These are phyloP conservation scores for Fulmarus glacialis DNA, from an alignment of 2,113 vertebrate species.

Conservation along the genomic window DNA sequence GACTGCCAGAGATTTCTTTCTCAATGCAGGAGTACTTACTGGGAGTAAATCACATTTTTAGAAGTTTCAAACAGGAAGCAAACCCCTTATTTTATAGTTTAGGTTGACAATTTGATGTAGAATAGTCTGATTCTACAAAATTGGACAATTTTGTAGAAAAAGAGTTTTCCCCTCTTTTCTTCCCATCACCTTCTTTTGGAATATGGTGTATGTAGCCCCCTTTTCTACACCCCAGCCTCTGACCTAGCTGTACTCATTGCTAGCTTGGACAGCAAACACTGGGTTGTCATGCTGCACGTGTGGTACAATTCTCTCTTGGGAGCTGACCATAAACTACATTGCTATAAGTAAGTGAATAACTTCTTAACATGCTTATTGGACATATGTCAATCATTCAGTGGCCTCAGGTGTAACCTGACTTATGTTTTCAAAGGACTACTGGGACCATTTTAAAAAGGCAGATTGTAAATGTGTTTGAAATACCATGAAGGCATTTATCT, in stretches of 20 bases:
- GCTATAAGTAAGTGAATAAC: not conserved
- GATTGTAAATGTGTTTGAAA: not conserved
- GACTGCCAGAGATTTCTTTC: not conserved
- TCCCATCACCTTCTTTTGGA: not conserved
- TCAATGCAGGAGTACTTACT: not conserved
- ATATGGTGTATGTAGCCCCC: no score
- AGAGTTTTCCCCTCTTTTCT: not conserved
- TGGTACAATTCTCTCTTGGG: not conserved
- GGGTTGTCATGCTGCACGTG: accelerated
- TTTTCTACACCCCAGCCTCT: not conserved
- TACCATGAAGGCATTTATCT: not conserved
- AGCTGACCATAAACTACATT: not conserved
- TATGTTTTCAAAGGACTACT: not conserved
- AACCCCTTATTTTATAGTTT: not conserved
- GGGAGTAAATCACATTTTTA: not conserved
- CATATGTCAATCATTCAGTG: not conserved
- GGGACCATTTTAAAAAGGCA: not conserved
- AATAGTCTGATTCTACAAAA: not conserved
- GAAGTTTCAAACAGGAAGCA: not conserved
- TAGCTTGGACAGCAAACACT: not conserved
- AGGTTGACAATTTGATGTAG: not conserved
- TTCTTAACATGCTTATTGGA: not conserved
- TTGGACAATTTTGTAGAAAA: not conserved
- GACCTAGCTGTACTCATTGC: not conserved
- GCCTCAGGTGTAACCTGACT: not conserved